Evolutionary conservation across 2,113 vertebrate genomes (phyloP).

Genomic region (Hepsetus odoe): DNA sequence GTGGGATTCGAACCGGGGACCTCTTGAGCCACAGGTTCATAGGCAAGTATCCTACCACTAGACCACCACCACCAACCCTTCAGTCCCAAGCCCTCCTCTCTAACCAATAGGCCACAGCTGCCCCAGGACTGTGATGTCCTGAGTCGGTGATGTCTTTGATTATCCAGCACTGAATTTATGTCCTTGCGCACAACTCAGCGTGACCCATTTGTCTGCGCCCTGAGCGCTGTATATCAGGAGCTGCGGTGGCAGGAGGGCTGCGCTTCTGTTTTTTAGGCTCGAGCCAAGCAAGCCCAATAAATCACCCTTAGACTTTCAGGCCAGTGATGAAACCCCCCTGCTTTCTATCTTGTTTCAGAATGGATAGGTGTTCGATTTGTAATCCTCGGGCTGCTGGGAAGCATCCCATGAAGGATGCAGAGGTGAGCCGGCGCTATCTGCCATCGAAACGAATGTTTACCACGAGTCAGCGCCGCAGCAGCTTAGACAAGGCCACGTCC

Average conservation of each 20-base stretch:
- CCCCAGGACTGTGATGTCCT: not conserved
- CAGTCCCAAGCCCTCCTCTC: too few relatives aligned
- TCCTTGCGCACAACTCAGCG: not conserved
- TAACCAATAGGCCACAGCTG: too few relatives aligned
- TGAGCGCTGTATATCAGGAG: not conserved
- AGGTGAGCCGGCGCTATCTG: not conserved
- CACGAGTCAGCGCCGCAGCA: not conserved
- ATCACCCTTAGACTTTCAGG: conserved; percentile 21
- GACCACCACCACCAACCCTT: too few relatives aligned
- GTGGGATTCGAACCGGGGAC: too few relatives aligned
- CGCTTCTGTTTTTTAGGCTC: not conserved
- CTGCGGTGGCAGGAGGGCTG: not conserved
- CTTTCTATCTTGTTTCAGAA: conserved; percentile 22
- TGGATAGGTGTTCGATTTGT: conserved; percentile 29
- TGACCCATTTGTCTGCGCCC: conserved; percentile 21
- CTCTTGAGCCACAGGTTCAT: too few relatives aligned
- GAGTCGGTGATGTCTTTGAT: not conserved
- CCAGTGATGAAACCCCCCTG: conserved; percentile 4
- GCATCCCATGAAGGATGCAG: not conserved
- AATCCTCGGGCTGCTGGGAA: conserved; percentile 24
- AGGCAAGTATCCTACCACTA: too few relatives aligned
- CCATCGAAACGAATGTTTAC: not conserved
- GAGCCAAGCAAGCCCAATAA: conserved; percentile 22
- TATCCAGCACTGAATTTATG: not conserved
- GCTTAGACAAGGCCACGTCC: not conserved